A percentile compares a stretch with the other conserved stretches of the same genome.
Conservation (phyloP, 23 tunicate genomes). For the Corella eumyota region DNA sequence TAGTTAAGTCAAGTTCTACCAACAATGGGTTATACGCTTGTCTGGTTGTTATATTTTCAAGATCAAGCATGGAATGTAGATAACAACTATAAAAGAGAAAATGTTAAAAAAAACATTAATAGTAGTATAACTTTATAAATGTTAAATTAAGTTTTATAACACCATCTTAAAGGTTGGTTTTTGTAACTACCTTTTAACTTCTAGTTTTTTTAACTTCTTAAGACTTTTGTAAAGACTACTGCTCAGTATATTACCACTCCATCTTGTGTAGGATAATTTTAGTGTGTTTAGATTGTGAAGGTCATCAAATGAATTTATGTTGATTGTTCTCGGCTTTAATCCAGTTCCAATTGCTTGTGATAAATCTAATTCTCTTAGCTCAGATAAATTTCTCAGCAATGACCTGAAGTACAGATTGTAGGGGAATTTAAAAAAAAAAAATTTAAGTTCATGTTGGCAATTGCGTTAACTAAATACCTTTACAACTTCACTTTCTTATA, state of each 20-base stretch:
- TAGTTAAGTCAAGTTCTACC: constrained; percentile 3
- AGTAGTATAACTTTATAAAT: no score
- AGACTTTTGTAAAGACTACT: neutral
- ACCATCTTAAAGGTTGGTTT: no score
- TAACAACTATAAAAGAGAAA: constrained; percentile 7
- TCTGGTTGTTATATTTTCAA: neutral
- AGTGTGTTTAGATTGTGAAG: constrained; percentile 5
- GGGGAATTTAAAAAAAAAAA: no score
- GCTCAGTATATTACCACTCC: constrained; percentile 4
- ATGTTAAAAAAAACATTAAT: neutral
- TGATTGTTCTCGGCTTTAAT: neutral
- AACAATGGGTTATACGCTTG: neutral
- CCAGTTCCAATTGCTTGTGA: constrained; percentile 8
- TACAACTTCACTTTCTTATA: no score
- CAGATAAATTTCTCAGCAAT: neutral
- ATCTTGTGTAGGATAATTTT: constrained; percentile 6
- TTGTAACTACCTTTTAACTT: constrained; percentile 10
- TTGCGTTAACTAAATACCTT: no score
- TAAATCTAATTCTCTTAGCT: constrained; percentile 3
- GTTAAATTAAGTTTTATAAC: no score
- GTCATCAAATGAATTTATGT: constrained; percentile 4
- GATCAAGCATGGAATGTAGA: neutral
- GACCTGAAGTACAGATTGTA: neutral
- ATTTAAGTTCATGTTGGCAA: no score
- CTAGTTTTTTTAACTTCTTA: neutral